Base-by-base conservation (phyloP, 2,797 vertebrate genomes). In the Pangasius larnaudii region DNA sequence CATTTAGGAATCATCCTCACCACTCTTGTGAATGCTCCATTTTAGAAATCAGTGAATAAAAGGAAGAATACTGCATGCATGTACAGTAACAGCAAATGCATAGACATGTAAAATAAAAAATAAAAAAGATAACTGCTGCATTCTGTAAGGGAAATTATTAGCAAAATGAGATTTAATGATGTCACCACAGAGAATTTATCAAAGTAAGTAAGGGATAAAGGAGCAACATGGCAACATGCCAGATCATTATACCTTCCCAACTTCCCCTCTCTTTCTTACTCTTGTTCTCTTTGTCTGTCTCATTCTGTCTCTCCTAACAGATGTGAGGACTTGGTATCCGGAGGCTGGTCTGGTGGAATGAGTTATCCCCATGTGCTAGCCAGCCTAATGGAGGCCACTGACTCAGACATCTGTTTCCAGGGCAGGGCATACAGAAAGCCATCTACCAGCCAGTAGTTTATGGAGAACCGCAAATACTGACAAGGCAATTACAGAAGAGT, bases 381-480 rank as follows among this genome's bases (percentile, higher is more conserved):
- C 81, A 80, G 92, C 92, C 92, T 94, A 95, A 96, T 95, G 93
- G 93, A 94, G 89, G 92, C 90, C 93, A 92, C 93, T 93, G 91
- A 80, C 91, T 89, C 82, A 89, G 93, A 95, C 94, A 96, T 96
- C 95, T 96, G 95, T 94, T 95, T 95, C 91, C 89, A 89, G 86
- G 75, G 87, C 81, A 86, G 90, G 67, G 90, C 91, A 90, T 88
- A 90, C 18, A 86, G 74, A 85, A 77, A 67, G 69, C 84, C 74
- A 84, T 86, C 87, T 71, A 87, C 86, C 77, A 85, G 85, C 86
- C 69, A 78, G n/a, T 80, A 36, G 82, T 89, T 89, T 90, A 89
- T 92, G 87, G 89, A 85, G 86, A 87, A 89, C 85, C 71, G 72
- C 84, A 87, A 90, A 91, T 88, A 74, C 81, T 88, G 30, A 90